These are phyloP conservation scores for Notarius quadriscutis DNA, from an alignment of 2,113 vertebrate genomes.

Conservation along the genomic window DNA sequence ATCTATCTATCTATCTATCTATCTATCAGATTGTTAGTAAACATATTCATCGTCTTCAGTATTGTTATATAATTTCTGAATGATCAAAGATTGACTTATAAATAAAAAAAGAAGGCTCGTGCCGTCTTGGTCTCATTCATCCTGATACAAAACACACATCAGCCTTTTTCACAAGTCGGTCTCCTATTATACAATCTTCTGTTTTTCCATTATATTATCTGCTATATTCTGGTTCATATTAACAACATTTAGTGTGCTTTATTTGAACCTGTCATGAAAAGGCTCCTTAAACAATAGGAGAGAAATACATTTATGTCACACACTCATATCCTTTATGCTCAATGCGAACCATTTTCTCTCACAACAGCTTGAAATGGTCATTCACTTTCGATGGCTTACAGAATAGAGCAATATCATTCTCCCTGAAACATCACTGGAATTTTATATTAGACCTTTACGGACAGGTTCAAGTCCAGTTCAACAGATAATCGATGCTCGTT, in stretches of 20 bases:
- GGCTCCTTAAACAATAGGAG: not conserved
- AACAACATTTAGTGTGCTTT: not conserved
- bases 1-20: not conserved
- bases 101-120: not conserved
- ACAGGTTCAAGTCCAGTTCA: constrained; percentile 39
- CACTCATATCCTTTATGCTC: constrained; percentile 4
- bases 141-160: not conserved
- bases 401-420: constrained; percentile 20
- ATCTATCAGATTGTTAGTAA: not conserved
- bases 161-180: not conserved
- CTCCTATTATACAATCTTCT: not conserved
- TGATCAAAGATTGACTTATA: not conserved
- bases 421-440: constrained; percentile 12
- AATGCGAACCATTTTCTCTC: not conserved
- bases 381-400: constrained; percentile 22
- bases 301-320: not conserved
- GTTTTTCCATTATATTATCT: not conserved
- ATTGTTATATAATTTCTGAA: not conserved
- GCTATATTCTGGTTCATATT: not conserved
- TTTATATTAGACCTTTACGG: constrained; percentile 13
- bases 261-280: not conserved
- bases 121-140: not conserved
- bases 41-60: not conserved
- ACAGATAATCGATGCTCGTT: constrained; percentile 21
- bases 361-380: not conserved